Evolutionary conservation across 1,140 invertebrate genomes (phyloP).

Genomic region (Platyscapa corneri): DNA sequence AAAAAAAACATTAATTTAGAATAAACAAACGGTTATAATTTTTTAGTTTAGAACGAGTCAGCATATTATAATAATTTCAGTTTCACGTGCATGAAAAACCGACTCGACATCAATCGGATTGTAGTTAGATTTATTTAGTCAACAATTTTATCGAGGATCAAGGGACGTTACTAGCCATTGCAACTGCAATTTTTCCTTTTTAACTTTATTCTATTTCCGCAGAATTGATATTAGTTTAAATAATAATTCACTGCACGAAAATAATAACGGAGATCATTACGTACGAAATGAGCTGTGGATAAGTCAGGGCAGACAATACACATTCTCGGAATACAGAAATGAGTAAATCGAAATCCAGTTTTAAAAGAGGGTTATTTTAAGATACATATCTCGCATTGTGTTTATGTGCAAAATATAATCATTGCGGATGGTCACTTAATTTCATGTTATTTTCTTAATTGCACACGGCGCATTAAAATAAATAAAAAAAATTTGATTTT

Average conservation of each 20-base stretch:
- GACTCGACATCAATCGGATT: no score
- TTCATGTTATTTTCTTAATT: background rate
- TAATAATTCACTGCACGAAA: background rate
- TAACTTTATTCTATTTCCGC: background rate
- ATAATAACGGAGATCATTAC: background rate
- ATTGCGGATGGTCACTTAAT: background rate
- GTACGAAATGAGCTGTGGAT: background rate
- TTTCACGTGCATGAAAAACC: no score
- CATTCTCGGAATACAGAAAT: background rate
- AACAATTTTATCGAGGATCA: no score
- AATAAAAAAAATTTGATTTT: background rate
- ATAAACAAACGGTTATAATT: no score
- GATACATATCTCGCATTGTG: background rate
- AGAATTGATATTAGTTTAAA: background rate
- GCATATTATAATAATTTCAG: no score
- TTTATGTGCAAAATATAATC: background rate
- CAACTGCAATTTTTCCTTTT: no score
- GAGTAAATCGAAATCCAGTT: background rate
- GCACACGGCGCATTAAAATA: background rate
- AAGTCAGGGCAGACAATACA: background rate
- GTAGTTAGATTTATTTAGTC: no score
- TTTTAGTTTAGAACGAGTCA: no score
- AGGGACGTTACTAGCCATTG: no score
- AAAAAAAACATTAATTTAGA: no score
- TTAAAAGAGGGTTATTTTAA: background rate